phyloP scores from a whole-genome alignment of 2,113 vertebrate genomes.

The Vulpes vulpes region DNA sequence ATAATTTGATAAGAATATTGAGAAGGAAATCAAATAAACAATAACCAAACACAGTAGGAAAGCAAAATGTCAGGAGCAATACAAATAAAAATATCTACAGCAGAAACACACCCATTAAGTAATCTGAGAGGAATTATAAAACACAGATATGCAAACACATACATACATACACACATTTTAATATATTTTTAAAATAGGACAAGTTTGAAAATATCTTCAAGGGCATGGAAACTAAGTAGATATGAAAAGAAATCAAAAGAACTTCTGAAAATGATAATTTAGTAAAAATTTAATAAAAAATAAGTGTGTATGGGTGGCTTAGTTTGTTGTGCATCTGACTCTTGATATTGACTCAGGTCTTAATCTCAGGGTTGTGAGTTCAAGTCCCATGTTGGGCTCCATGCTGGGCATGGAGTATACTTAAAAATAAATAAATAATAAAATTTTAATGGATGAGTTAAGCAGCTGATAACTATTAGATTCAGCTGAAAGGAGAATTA shows the following conservation, averaged over 20 bases:
- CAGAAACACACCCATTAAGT: background rate
- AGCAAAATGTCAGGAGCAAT: background rate
- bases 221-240: background rate
- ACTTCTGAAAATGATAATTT: background rate
- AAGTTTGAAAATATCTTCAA: background rate
- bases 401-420: background rate
- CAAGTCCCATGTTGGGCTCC: background rate
- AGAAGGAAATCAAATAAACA: background rate
- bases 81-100: background rate
- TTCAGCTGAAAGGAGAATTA: background rate
- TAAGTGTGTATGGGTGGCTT: background rate
- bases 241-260: background rate
- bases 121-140: background rate
- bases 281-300: background rate
- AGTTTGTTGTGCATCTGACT: background rate
- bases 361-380: background rate
- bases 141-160: background rate
- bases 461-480: background rate
- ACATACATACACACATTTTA: background rate
- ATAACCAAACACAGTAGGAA: background rate
- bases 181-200: background rate
- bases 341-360: background rate
- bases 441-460: background rate
- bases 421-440: background rate
- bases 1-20: background rate